Conservation (phyloP, 2,113 vertebrate species). For the Macroglossus sobrinus region DNA sequence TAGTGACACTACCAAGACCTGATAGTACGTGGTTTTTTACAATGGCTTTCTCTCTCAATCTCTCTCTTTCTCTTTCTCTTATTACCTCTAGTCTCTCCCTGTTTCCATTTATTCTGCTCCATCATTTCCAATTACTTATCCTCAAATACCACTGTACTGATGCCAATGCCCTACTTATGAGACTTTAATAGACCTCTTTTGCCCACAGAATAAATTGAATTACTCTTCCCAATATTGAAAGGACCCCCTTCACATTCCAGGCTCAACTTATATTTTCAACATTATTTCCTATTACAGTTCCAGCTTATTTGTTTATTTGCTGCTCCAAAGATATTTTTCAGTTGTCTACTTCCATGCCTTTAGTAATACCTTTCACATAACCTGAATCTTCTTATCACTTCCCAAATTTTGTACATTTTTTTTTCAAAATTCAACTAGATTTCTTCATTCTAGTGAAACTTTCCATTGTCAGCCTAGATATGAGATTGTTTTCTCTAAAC, state of each 20-base stretch:
- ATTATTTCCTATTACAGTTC: neutral
- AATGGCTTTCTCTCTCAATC: neutral
- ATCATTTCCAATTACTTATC: constrained; percentile 1
- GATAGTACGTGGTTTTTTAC: neutral
- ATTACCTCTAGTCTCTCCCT: neutral
- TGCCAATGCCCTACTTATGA: neutral
- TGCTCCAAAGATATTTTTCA: constrained; percentile 11
- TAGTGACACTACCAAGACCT: neutral
- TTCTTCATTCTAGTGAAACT: neutral
- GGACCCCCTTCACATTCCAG: neutral
- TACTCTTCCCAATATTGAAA: neutral
- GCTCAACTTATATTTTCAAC: neutral
- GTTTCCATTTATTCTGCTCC: neutral
- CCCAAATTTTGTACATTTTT: neutral
- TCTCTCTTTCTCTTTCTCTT: neutral
- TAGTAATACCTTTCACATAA: neutral
- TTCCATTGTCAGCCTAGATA: neutral
- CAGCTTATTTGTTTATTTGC: neutral
- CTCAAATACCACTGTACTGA: neutral
- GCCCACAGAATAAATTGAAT: neutral
- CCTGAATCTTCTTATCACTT: neutral
- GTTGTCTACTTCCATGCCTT: neutral
- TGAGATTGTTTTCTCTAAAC: neutral
- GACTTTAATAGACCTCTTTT: neutral
- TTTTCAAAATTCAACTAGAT: neutral